Base-by-base conservation (phyloP, 2,797 vertebrate species). In the Melopsittacus undulatus region DNA sequence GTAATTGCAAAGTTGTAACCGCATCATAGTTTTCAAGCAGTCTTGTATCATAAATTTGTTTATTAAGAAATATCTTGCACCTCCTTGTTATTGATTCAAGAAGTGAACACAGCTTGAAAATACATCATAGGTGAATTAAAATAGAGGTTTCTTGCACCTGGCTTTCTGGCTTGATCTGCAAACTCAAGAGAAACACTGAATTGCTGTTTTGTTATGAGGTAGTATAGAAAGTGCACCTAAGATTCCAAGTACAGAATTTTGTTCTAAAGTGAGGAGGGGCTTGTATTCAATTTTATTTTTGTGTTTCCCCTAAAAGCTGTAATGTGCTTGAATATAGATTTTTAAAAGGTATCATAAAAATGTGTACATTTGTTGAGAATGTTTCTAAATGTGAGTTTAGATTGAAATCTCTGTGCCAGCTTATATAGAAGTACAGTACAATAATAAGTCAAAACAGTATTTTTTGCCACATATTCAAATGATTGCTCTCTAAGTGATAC, bases 381-480 rank as follows among this genome's bases (percentile, higher is more conserved):
- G 18, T 86, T 93, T 82, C 34, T 76, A 87, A 75, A 67, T 59
- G 30, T 64, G 88, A 77, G 26, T 24, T 70, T 85, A 64, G 66
- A 21, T 59, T 40, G 36, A 54, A 83, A 73, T 6, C 24, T 40
- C 27, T 74, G 8, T 80, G 54, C 20, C 32, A 68, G 63, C 49
- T 87, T 74, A 63, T 77, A 0, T 49, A 66, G 43, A 68, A 76
- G 24, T 74, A 13, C 27, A 63, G 20, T 56, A 34, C 34, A 13
- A 26, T 42, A 66, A 42, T 56, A 72, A 75, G 59, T 59, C 13
- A 91, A 87, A 89, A 46, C 27, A 63, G 0, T 40, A 5, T 7
- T 43, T 59, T 92, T 93, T 62, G 23, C 1, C 4, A 26, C 9
- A 27, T 18, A 63, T 36, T 34, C 73, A 66, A 87, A 57, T 75